Base-by-base conservation (phyloP, 1,140 invertebrate species). In the Leptinotarsa texana region DNA sequence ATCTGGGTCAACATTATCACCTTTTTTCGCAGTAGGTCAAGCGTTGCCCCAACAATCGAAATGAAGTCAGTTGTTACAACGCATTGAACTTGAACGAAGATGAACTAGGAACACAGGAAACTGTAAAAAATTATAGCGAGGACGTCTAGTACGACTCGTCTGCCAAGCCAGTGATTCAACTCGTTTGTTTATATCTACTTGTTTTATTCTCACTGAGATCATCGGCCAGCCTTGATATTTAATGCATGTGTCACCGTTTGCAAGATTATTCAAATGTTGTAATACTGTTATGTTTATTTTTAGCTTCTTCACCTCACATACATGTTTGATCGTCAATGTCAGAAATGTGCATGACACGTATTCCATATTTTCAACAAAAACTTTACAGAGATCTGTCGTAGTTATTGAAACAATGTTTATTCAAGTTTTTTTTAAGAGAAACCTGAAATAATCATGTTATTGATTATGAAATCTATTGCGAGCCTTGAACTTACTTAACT, bases 71-170 rank as follows among this genome's bases (percentile, higher is more conserved):
- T 42, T 42, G 33, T 42, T 42, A 42, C 33, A 42, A 42, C 33
- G 51, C 51, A 18, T 6, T 57, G 51, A 57, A 57, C 51, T 57
- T 57, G 51, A 57, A 57, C 51, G 51, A 57, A 57, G 51, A 57
- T 57, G 51, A 57, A 57, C 51, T 18, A 57, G n/a, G 51, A 57
- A 57, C n/a, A 57, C 51, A 57, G 51, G 51, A 57, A 57, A 57
- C 51, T 57, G 51, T 57, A 57, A 57, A 57, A 57, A 57, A n/a
- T 2, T n/a, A 17, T 57, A 57, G 51, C 51, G 51, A 57, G 51
- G 51, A 57, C 51, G 51, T 57, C 51, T 57, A 57, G 51, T 57
- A 5, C 51, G 51, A 57, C 51, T 57, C 51, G 51, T 57, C 51
- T 57, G 51, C 51, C 51, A 18, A 4, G 51, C 3, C 51, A 57